Conservation (phyloP, 2,113 vertebrate species). For the Thunnus thynnus region DNA sequence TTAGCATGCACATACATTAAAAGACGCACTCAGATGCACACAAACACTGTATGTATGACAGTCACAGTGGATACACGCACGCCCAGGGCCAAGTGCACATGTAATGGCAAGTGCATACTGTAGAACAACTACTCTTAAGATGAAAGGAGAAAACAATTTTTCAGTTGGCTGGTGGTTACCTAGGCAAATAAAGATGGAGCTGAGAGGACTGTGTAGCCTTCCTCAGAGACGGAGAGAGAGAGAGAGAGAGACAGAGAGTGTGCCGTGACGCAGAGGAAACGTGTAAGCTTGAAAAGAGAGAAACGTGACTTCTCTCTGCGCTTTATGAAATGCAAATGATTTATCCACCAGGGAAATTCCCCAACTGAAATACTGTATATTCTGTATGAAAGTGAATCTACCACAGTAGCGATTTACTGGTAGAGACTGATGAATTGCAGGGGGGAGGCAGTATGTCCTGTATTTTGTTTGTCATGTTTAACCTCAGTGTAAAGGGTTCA, state of each 20-base stretch:
- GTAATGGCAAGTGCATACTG: background rate
- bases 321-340: conserved; percentile 58
- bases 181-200: conserved; percentile 63
- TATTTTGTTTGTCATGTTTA: conserved; percentile 34
- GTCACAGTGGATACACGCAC: conserved; percentile 29
- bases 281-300: conserved; percentile 28
- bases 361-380: conserved; percentile 18
- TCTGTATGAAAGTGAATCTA: background rate
- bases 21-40: background rate
- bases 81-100: conserved; percentile 23
- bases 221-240: background rate
- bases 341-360: conserved; percentile 31
- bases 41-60: background rate
- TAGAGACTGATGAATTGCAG: conserved; percentile 14
- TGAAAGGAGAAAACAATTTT: conserved; percentile 33
- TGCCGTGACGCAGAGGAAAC: conserved; percentile 8
- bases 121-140: conserved; percentile 36
- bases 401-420: background rate
- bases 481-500: conserved; percentile 53
- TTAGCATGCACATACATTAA: conserved; percentile 31
- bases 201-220: conserved; percentile 34
- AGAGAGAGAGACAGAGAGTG: conserved; percentile 15
- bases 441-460: background rate
- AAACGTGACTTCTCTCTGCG: conserved; percentile 43
- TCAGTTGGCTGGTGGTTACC: conserved; percentile 50